phyloP scores from a whole-genome alignment of 1,140 invertebrate genomes.

The Chionoecetes opilio region DNA sequence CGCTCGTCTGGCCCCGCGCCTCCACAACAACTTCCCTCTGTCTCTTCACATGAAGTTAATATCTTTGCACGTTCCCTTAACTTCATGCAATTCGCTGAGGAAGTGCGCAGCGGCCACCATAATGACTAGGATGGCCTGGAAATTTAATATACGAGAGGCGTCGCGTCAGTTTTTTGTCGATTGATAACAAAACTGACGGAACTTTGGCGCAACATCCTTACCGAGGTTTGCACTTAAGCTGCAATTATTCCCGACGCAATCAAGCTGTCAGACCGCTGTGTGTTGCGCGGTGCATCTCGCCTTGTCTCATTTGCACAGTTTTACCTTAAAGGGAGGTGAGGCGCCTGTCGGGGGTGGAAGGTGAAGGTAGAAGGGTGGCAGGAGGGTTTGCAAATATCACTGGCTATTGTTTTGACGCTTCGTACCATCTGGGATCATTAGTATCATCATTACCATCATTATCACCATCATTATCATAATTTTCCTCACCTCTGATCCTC shows the following conservation, averaged over 20 bases:
- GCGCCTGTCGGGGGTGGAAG: background rate
- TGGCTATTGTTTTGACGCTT: too few species aligned
- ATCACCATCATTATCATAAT: background rate
- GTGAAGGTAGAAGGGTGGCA: background rate
- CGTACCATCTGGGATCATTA: too few species aligned
- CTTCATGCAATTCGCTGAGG: background rate
- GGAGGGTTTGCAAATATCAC: background rate
- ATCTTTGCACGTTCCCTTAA: background rate
- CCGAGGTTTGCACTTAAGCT: background rate
- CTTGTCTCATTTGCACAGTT: slow-evolving; percentile 9
- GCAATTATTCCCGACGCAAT: background rate
- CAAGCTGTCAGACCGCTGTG: background rate
- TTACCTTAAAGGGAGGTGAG: background rate
- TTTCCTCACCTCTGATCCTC: too few species aligned
- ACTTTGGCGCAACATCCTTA: background rate
- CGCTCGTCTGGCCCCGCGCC: background rate
- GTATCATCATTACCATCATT: background rate
- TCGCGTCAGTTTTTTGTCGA: too few species aligned
- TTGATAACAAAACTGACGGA: background rate
- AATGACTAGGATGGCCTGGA: too few species aligned
- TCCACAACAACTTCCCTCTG: slow-evolving; percentile 20
- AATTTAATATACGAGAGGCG: too few species aligned
- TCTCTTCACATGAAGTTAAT: slow-evolving; percentile 5
- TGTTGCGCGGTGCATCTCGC: background rate
- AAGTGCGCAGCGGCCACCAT: background rate